A percentile compares a stretch with the other conserved stretches of the same genome.
Evolutionary conservation across 2,888 invertebrate species (phyloP).

Genomic region (Octodonta nipae): DNA sequence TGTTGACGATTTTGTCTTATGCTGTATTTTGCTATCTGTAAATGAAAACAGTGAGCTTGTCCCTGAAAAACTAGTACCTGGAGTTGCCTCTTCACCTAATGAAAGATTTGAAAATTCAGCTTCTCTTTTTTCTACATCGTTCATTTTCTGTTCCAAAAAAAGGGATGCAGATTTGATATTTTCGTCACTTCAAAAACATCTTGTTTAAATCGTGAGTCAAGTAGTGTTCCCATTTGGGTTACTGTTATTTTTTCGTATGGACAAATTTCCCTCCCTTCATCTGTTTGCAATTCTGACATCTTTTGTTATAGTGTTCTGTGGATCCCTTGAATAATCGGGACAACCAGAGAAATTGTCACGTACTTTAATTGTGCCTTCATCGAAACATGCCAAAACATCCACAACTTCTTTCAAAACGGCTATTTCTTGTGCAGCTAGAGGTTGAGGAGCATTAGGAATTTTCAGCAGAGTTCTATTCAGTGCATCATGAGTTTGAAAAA

Average conservation of each 20-base stretch:
- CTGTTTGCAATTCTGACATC: conserved; percentile 5
- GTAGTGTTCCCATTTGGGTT: conserved; percentile 6
- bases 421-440: conserved; percentile 7
- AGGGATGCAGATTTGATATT: conserved; percentile 7
- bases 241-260: conserved; percentile 8
- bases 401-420: conserved; percentile 8
- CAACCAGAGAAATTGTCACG: conserved; percentile 8
- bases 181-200: conserved; percentile 8
- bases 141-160: conserved; percentile 4
- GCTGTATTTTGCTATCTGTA: too few relatives aligned
- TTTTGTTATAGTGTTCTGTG: conserved; percentile 4
- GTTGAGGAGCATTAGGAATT: conserved; percentile 10
- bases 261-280: conserved; percentile 7
- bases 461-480: conserved; percentile 9
- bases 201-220: conserved; percentile 11
- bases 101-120: too few relatives aligned
- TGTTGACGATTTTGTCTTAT: too few relatives aligned
- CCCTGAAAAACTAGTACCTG: too few relatives aligned
- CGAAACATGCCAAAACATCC: conserved; percentile 7
- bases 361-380: conserved; percentile 11
- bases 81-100: too few relatives aligned
- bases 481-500: conserved; percentile 9
- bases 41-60: too few relatives aligned
- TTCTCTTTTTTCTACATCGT: too few relatives aligned
- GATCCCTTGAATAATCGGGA: conserved; percentile 8